Base-by-base conservation (phyloP, 2,797 vertebrate species). In the Lepus townsendii region DNA sequence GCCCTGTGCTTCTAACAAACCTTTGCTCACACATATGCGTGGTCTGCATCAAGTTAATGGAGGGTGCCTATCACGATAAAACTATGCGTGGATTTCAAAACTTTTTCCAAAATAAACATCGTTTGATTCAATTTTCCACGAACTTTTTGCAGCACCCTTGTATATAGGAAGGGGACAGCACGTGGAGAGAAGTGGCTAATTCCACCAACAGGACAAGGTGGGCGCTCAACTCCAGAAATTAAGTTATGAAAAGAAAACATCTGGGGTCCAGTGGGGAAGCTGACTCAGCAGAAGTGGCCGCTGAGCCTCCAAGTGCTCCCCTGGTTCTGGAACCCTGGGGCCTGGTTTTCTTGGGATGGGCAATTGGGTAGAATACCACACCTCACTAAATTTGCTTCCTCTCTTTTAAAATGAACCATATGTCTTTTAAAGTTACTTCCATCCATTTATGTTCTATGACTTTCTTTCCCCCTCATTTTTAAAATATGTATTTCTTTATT, bases 141-240 rank as follows among this genome's bases (percentile, higher is more conserved):
- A 47, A 47, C 42, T 47, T 47, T 47, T 47, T 47, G 42, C 42
- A 47, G 42, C 42, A 47, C 7, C 42, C 42, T 47, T 47, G 42
- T 47, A 47, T 47, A 47, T 47, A 47, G 42, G 42, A 88, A 92
- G 75, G 54, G 68, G 73, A 35, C 60, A 63, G 14, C 6, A 16
- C 2, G 0, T 26, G 24, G 62, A 83, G 3, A 5, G 22, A 38
- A 16, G 54, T 38, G 6, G 52, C 57, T 54, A 77, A 77, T 20
- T 60, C 77, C 75, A 30, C 47, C 80, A 72, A 83, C 3, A 85
- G 52, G 30, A 38, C 19, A 76, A 22, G 66, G 22, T 71, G 26
- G n/a, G 24, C n/a, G 75, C 52, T 91, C 92, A 57, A 62, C 42
- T 73, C 75, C 30, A 73, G 88, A 88, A 91, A 77, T 75, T 82